Evolutionary conservation across 2,113 vertebrate species (phyloP).

Genomic region (Ceuthmochares aereus): DNA sequence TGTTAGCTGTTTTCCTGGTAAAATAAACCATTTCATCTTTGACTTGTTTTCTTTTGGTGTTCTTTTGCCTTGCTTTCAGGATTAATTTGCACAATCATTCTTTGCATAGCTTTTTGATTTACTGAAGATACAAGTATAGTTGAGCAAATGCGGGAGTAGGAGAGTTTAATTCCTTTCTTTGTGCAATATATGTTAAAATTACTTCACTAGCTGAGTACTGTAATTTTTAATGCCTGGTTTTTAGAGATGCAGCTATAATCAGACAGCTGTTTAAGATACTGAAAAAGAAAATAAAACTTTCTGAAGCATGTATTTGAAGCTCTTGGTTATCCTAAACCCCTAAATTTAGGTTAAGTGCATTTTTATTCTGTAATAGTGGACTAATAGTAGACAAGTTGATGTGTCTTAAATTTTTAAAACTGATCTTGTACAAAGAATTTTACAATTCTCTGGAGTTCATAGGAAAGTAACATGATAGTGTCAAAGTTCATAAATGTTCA

Average conservation of each 20-base stretch:
- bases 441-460: not conserved
- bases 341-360: not conserved
- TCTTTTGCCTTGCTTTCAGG: not conserved
- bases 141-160: not conserved
- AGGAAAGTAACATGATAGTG: not conserved
- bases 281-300: not conserved
- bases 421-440: not conserved
- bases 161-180: not conserved
- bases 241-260: not conserved
- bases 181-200: not conserved
- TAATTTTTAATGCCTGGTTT: not conserved
- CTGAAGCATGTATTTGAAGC: not conserved
- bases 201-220: not conserved
- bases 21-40: constrained; percentile 49
- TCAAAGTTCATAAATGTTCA: not conserved
- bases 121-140: not conserved
- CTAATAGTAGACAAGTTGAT: not conserved
- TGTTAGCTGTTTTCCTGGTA: constrained; percentile 36
- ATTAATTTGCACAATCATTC: not conserved
- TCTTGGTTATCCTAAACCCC: not conserved
- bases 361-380: not conserved
- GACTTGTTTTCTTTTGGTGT: not conserved
- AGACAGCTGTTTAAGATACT: not conserved
- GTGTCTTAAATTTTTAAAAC: not conserved
- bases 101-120: not conserved